Evolutionary conservation across 2,888 invertebrate species (phyloP), one percentile per base, ranked within the genome.

Genomic region (Phoenoteleia sp.): DNA sequence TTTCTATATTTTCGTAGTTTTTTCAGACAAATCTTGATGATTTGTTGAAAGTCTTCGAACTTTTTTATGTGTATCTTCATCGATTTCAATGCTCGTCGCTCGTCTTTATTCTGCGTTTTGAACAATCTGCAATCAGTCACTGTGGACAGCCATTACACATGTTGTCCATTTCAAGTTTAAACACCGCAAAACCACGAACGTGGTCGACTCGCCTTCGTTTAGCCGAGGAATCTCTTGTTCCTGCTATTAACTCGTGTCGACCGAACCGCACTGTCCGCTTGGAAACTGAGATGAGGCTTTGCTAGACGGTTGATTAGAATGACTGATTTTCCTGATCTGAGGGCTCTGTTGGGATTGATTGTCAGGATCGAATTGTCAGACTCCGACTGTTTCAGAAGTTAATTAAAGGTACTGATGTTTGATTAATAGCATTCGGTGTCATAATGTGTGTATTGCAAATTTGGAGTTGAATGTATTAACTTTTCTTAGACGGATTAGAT

Each of bases 81-180:
- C n/a, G n/a, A n/a, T 36, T 67, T 62, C 23, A 45, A 19, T 39
- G 54, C 36, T 47, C 54, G 60, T 62, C 84, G 82, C 49, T 72
- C 42, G n/a, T n/a, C 56, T 82, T 60, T 69, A 74, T 84, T 86
- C 56, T 33, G 67, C 76, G n/a, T n/a, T n/a, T n/a, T n/a, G n/a
- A n/a, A n/a, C n/a, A n/a, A n/a, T n/a, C 83, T 85, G 87, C 91
- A 90, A 93, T 92, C 93, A 89, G 91, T 93, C 92, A 91, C 86
- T 90, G 87, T 74, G 86, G 91, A 92, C 91, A 90, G 89, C 89
- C 91, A 91, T 91, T 92, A 93, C 93, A 92, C 89, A 92, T 92
- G 92, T 92, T 91, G 93, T 93, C 93, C 93, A 93, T 93, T 93
- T 90, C 91, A 88, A 88, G 91, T 90, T 92, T 92, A 93, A 93